Percentiles rank a stretch among this genome's conserved stretches.
These are phyloP conservation scores for Chiloscyllium plagiosum DNA, from an alignment of 2,113 vertebrate species.

Conservation along the genomic window DNA sequence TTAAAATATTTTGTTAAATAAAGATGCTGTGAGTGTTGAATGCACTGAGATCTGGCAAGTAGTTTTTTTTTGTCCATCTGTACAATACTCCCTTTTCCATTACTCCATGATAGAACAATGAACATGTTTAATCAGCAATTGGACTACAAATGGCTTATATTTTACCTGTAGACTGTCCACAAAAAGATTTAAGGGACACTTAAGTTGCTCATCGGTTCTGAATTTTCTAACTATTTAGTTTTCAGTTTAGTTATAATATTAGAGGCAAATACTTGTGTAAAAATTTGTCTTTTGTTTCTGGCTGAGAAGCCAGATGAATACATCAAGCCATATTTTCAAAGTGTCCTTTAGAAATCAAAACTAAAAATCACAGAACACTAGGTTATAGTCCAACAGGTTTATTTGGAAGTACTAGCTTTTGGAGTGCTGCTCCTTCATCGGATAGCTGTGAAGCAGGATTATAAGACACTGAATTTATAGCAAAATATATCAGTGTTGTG, in stretches of 20 bases:
- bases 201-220: not conserved
- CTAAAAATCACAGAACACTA: too few species aligned
- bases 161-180: not conserved
- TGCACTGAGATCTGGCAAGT: not conserved
- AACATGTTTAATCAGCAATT: not conserved
- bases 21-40: slow-evolving; percentile 2
- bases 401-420: too few species aligned
- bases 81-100: not conserved
- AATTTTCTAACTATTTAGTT: not conserved
- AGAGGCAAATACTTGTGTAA: not conserved
- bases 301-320: not conserved
- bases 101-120: not conserved
- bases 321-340: not conserved
- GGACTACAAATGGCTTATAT: not conserved
- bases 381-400: too few species aligned
- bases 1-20: not conserved
- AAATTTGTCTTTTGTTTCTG: not conserved
- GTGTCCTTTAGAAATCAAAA: not conserved
- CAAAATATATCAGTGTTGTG: too few species aligned
- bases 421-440: too few species aligned
- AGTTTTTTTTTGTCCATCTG: not conserved
- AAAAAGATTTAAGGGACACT: not conserved
- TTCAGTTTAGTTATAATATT: not conserved
- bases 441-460: too few species aligned
- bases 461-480: too few species aligned